Evolutionary conservation across 2,113 vertebrate species (phyloP).

Genomic region (Galeopterus variegatus): DNA sequence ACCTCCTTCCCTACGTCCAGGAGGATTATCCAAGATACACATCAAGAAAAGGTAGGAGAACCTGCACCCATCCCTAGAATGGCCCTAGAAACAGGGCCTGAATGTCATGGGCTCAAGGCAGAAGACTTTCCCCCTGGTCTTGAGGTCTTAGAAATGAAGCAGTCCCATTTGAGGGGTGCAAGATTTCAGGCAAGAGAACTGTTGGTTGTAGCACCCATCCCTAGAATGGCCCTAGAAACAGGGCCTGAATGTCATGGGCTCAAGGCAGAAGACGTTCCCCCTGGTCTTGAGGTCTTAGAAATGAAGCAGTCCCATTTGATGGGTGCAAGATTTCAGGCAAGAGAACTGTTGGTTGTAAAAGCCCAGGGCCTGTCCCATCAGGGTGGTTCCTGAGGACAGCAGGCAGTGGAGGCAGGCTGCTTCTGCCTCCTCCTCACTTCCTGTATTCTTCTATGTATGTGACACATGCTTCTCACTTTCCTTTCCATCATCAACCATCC

Average conservation of each 20-base stretch:
- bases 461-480: neutral
- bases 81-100: neutral
- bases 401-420: neutral
- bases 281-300: neutral
- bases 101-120: neutral
- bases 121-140: neutral
- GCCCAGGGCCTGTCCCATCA: neutral
- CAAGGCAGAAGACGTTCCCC: neutral
- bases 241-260: neutral
- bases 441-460: neutral
- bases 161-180: neutral
- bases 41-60: neutral
- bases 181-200: neutral
- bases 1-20: neutral
- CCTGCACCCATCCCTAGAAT: neutral
- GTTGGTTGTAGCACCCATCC: neutral
- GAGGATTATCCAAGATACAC: neutral
- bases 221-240: neutral
- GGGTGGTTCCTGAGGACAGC: neutral
- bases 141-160: neutral
- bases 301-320: neutral
- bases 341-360: neutral
- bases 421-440: rapidly evolving
- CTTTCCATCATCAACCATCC: neutral
- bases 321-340: neutral